phyloP scores from a whole-genome alignment of 1,140 invertebrate genomes.

The Lethocerus indicus region DNA sequence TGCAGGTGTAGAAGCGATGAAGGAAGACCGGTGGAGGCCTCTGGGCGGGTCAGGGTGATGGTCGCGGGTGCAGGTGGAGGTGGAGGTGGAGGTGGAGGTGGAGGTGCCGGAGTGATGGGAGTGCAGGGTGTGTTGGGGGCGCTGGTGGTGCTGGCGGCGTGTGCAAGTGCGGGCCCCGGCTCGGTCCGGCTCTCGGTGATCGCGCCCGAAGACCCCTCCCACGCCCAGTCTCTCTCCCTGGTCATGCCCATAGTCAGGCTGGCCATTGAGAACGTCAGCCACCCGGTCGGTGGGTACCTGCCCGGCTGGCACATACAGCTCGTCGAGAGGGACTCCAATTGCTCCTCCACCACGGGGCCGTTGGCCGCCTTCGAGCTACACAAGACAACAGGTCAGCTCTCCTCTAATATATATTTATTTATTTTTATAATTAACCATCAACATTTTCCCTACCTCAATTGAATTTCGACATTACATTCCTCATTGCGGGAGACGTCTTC shows the following conservation, averaged over 20 bases:
- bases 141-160: slow-evolving; percentile 5
- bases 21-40: no score
- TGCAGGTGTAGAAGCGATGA: no score
- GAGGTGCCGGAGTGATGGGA: no score
- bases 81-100: neutral
- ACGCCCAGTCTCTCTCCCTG: slow-evolving; percentile 38
- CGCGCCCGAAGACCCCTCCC: slow-evolving; percentile 39
- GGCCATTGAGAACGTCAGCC: slow-evolving; percentile 44
- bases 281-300: slow-evolving; percentile 32
- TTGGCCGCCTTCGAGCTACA: slow-evolving; percentile 65
- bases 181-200: slow-evolving; percentile 28
- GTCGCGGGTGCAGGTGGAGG: no score
- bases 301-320: slow-evolving; percentile 48
- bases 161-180: neutral
- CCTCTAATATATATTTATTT: no score
- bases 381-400: slow-evolving; percentile 38
- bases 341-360: slow-evolving; percentile 59
- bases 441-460: neutral
- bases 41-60: no score
- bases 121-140: no score
- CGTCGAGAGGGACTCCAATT: slow-evolving; percentile 53
- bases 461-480: no score
- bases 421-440: no score
- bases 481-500: no score
- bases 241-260: slow-evolving; percentile 55